Percentiles rank a stretch among this genome's conserved stretches.
Conservation (phyloP, 2,888 invertebrate genomes). For the Dioctria linearis region DNA sequence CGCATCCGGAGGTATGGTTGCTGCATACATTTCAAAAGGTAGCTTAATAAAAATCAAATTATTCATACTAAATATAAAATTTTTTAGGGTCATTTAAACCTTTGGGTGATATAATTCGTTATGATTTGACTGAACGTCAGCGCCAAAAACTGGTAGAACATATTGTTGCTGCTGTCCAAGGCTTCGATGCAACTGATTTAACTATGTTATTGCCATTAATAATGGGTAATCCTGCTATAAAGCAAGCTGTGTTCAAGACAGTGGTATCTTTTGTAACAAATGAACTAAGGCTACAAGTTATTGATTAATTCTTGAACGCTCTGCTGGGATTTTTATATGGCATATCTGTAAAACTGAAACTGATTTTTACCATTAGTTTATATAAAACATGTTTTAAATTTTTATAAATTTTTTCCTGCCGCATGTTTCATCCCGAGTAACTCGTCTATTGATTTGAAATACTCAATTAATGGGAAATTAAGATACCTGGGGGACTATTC, state of each 20-base stretch:
- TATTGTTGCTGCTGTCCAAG: constrained; percentile 64
- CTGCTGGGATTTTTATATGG: too few relatives aligned
- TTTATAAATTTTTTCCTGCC: too few relatives aligned
- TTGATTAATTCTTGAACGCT: constrained; percentile 50
- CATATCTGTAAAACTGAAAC: too few relatives aligned
- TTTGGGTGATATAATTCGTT: constrained; percentile 67
- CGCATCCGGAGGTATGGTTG: constrained; percentile 66
- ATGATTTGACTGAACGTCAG: constrained; percentile 66
- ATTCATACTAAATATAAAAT: background rate
- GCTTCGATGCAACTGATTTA: constrained; percentile 66
- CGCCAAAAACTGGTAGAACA: constrained; percentile 65
- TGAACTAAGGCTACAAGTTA: constrained; percentile 66
- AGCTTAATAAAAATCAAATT: constrained; percentile 25
- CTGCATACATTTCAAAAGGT: constrained; percentile 67
- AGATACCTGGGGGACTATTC: too few relatives aligned
- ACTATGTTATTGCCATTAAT: constrained; percentile 66
- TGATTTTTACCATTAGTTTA: too few relatives aligned
- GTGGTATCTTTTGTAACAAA: constrained; percentile 66
- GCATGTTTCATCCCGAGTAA: too few relatives aligned
- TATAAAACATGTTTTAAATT: too few relatives aligned
- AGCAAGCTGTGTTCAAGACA: constrained; percentile 65
- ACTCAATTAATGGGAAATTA: too few relatives aligned
- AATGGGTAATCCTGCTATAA: constrained; percentile 64
- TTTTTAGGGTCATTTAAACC: constrained; percentile 66
- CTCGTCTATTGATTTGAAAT: too few relatives aligned